Evolutionary conservation across 2,888 invertebrate species (phyloP).

Genomic region (Drosophila pegasa): DNA sequence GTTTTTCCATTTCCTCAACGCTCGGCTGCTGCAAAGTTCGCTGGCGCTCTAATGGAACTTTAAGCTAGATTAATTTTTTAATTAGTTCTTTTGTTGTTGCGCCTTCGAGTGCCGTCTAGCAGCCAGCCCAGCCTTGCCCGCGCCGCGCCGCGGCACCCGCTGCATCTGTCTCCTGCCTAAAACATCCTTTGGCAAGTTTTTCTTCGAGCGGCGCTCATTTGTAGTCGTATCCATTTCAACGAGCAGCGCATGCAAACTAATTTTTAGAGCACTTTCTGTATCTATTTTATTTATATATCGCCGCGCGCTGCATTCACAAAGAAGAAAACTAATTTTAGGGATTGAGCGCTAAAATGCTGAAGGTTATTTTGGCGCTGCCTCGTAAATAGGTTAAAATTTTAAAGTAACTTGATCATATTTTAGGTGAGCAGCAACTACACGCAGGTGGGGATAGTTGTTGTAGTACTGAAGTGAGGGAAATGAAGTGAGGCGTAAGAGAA

Average conservation of each 20-base stretch:
- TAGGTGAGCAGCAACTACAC: no score
- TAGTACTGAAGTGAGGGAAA: no score
- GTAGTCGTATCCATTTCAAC: slow-evolving; percentile 71
- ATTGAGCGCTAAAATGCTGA: neutral
- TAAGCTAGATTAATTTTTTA: slow-evolving; percentile 83
- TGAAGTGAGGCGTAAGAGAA: no score
- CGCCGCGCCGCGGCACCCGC: no score
- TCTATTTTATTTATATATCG: slow-evolving; percentile 51
- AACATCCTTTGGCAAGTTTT: slow-evolving; percentile 61
- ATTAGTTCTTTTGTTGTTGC: slow-evolving; percentile 81
- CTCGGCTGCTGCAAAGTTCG: slow-evolving; percentile 61
- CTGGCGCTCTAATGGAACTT: slow-evolving; percentile 79
- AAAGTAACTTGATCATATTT: neutral
- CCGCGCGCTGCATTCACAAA: slow-evolving; percentile 6
- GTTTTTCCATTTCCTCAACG: slow-evolving; percentile 76
- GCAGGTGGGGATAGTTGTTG: fast-evolving
- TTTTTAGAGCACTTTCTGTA: slow-evolving; percentile 58
- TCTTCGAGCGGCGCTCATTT: slow-evolving; percentile 54
- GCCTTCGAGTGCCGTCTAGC: slow-evolving; percentile 68
- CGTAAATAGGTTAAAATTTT: slow-evolving; percentile 4
- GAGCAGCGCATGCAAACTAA: slow-evolving; percentile 71
- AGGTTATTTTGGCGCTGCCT: neutral
- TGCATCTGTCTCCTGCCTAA: slow-evolving; percentile 28
- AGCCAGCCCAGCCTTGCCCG: slow-evolving; percentile 17
- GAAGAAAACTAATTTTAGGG: neutral